These are phyloP conservation scores for Coenonympha arcania DNA, from an alignment of 2,888 invertebrate genomes.

Conservation along the genomic window DNA sequence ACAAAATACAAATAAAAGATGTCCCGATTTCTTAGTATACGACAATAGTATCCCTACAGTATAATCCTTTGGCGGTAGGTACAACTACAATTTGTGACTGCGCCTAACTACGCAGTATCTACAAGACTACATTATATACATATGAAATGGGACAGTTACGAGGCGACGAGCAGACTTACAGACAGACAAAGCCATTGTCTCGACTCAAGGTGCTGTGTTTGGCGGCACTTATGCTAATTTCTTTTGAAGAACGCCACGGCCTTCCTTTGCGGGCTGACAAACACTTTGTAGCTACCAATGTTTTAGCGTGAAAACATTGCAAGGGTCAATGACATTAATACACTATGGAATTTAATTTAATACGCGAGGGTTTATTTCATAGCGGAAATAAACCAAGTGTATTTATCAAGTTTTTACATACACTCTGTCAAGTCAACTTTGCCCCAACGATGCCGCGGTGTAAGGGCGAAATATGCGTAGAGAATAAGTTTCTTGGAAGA, in stretches of 20 bases:
- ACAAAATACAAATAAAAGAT: background rate
- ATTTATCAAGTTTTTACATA: too few species aligned
- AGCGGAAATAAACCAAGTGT: too few species aligned
- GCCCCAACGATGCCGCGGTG: too few species aligned
- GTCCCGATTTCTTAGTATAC: background rate
- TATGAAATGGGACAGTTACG: constrained; percentile 46
- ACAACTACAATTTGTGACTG: constrained; percentile 43
- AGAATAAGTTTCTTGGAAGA: too few species aligned
- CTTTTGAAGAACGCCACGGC: constrained; percentile 56
- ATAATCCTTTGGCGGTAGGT: constrained; percentile 35
- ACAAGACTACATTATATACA: too few species aligned
- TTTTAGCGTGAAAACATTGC: constrained; percentile 30
- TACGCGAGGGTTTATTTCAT: too few species aligned
- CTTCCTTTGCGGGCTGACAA: constrained; percentile 51
- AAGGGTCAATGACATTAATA: constrained; percentile 14
- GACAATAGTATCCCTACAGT: background rate
- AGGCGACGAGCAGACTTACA: constrained; percentile 53
- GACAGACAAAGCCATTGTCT: constrained; percentile 71
- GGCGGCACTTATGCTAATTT: constrained; percentile 69
- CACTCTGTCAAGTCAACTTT: too few species aligned
- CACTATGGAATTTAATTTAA: too few species aligned
- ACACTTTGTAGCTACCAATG: constrained; percentile 53
- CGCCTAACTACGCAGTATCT: constrained; percentile 48
- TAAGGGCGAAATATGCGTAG: too few species aligned
- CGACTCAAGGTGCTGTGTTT: constrained; percentile 43